Percentiles rank a stretch among this genome's conserved stretches.
Evolutionary conservation across 2,797 vertebrate species (phyloP).

Genomic region (Glyptemys insculpta): DNA sequence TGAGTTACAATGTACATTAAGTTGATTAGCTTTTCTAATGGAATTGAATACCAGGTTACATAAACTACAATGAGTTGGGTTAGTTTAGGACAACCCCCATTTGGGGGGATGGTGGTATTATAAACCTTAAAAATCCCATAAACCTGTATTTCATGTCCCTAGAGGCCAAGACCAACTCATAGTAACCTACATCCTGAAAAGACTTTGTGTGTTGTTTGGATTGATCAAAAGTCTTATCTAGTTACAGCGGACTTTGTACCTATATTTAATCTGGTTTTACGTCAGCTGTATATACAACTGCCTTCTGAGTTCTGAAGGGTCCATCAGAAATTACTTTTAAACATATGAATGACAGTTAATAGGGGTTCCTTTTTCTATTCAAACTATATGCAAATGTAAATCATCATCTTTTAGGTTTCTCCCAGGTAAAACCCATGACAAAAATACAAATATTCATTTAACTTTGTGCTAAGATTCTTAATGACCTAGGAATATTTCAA

Average conservation of each 20-base stretch:
- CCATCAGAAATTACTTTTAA: background rate
- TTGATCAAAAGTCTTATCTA: background rate
- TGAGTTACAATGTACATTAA: fast-evolving
- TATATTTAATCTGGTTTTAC: background rate
- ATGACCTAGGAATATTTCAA: background rate
- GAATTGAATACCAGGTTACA: background rate
- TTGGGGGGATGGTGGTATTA: background rate
- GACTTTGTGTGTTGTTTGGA: background rate
- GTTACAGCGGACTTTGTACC: background rate
- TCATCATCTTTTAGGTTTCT: background rate
- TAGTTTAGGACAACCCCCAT: background rate
- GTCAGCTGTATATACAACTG: background rate
- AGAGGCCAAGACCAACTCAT: background rate
- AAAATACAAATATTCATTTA: background rate
- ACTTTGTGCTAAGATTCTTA: background rate
- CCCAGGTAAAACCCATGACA: background rate
- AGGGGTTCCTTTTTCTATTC: background rate
- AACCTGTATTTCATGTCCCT: background rate
- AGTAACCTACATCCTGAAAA: background rate
- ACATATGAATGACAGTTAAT: background rate
- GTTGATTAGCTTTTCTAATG: background rate
- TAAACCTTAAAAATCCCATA: background rate
- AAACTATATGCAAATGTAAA: background rate
- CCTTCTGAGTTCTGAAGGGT: background rate
- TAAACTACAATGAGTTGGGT: background rate